Evolutionary conservation across 2,888 invertebrate species (phyloP).

Genomic region (Parasteatoda lunata): DNA sequence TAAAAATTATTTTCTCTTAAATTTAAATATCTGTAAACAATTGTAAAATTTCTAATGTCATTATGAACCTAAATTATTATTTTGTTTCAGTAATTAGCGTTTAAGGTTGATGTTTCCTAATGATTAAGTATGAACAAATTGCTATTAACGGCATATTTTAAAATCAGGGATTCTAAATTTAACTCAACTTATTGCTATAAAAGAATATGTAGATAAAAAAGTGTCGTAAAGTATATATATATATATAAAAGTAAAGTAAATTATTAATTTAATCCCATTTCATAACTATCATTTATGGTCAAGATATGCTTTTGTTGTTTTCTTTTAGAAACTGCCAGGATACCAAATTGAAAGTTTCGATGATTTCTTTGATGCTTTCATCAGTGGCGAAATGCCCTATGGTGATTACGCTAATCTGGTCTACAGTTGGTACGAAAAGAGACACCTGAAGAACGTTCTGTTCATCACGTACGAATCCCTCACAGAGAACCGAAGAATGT

Average conservation of each 20-base stretch:
- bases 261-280: neutral
- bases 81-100: too few relatives aligned
- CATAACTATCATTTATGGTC: neutral
- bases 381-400: slow-evolving; percentile 72
- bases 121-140: too few relatives aligned
- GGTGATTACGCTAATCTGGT: slow-evolving; percentile 64
- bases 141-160: too few relatives aligned
- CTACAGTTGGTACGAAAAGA: slow-evolving; percentile 24
- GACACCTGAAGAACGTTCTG: slow-evolving; percentile 72
- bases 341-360: slow-evolving; percentile 68
- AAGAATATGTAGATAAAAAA: too few relatives aligned
- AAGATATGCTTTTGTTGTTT: neutral
- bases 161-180: too few relatives aligned
- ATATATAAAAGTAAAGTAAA: neutral
- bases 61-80: too few relatives aligned
- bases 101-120: too few relatives aligned
- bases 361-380: slow-evolving; percentile 74
- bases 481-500: slow-evolving; percentile 70
- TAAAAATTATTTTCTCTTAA: too few relatives aligned
- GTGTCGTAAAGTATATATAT: too few relatives aligned
- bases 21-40: too few relatives aligned
- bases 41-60: too few relatives aligned
- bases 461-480: slow-evolving; percentile 75
- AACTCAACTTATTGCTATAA: too few relatives aligned
- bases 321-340: slow-evolving; percentile 28